Percentiles rank a stretch among this genome's conserved stretches.
Evolutionary conservation across 1,140 invertebrate genomes (phyloP).

Genomic region (Drosophila subpulchrella): DNA sequence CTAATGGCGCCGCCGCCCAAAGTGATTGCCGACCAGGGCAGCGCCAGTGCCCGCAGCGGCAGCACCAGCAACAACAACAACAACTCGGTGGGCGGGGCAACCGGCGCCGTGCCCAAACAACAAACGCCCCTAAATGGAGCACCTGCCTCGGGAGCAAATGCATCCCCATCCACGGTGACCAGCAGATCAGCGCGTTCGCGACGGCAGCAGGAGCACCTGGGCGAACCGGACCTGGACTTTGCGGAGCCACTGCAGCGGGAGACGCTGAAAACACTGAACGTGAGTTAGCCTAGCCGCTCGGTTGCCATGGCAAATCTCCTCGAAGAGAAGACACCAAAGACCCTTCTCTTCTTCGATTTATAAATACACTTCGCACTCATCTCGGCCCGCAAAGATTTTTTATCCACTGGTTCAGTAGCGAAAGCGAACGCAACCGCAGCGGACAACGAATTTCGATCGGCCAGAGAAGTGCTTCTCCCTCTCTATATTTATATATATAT

Average conservation of each 20-base stretch:
- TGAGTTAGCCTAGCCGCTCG: constrained; percentile 50
- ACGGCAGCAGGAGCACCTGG: constrained; percentile 58
- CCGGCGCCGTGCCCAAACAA: constrained; percentile 56
- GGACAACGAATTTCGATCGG: constrained; percentile 29
- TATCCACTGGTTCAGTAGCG: constrained; percentile 52
- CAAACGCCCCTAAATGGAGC: constrained; percentile 39
- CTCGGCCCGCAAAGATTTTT: constrained; percentile 31
- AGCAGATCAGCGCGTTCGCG: constrained; percentile 34
- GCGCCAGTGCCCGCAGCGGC: constrained; percentile 37
- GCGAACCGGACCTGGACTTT: constrained; percentile 64
- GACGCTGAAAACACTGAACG: constrained; percentile 64
- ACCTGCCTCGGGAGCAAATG: constrained; percentile 16
- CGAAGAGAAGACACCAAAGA: constrained; percentile 12
- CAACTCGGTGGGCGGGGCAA: constrained; percentile 33
- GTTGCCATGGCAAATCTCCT: constrained; percentile 45
- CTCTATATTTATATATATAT: constrained; percentile 24
- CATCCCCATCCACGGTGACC: constrained; percentile 17
- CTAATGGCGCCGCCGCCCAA: constrained; percentile 64
- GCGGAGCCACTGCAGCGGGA: constrained; percentile 58
- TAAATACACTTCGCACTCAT: constrained; percentile 73
- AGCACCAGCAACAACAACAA: constrained; percentile 22
- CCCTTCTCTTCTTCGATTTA: constrained; percentile 53
- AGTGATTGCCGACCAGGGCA: constrained; percentile 44
- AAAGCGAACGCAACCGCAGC: constrained; percentile 49
- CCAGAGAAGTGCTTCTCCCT: constrained; percentile 1